These are phyloP conservation scores for Xylocampa areola DNA, from an alignment of 2,888 invertebrate species.

Conservation along the genomic window DNA sequence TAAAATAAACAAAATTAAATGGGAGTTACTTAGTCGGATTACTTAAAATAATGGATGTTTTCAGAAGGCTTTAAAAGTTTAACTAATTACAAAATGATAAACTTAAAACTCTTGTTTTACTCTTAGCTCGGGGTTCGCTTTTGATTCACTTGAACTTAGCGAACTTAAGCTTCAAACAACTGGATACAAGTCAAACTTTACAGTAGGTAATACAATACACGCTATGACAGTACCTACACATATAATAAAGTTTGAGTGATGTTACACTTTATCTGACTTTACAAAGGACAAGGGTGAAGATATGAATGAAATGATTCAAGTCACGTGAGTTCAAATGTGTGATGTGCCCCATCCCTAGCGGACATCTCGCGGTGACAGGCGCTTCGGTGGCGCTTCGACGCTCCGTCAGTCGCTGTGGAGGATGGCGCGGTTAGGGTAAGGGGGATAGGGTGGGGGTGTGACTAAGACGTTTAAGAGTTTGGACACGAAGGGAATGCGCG, in stretches of 20 bases:
- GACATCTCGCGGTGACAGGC: constrained; percentile 60
- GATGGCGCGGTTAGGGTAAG: constrained; percentile 18
- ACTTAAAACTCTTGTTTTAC: constrained; percentile 19
- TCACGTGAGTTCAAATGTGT: constrained; percentile 55
- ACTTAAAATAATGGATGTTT: constrained; percentile 18
- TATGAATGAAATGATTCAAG: constrained; percentile 51
- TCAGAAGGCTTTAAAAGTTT: constrained; percentile 23
- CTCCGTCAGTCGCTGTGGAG: constrained; percentile 24
- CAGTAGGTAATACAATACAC: constrained; percentile 19
- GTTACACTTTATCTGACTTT: constrained; percentile 45
- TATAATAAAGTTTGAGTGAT: constrained; percentile 26
- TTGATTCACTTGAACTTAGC: constrained; percentile 29
- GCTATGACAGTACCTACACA: constrained; percentile 23
- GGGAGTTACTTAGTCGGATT: constrained; percentile 13
- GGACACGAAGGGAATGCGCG: constrained; percentile 58
- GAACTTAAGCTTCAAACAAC: constrained; percentile 26
- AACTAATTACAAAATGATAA: constrained; percentile 30
- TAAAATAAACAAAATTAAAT: constrained; percentile 10
- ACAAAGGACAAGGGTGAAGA: constrained; percentile 35
- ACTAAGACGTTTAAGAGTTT: constrained; percentile 65
- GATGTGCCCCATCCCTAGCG: constrained; percentile 56
- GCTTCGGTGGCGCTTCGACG: constrained; percentile 30
- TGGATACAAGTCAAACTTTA: constrained; percentile 18
- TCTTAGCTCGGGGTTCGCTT: constrained; percentile 8
- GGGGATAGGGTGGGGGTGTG: constrained; percentile 45